Evolutionary conservation across 1,140 invertebrate genomes (phyloP), one percentile per base, ranked within the genome.

Genomic region (Bombus turneri): DNA sequence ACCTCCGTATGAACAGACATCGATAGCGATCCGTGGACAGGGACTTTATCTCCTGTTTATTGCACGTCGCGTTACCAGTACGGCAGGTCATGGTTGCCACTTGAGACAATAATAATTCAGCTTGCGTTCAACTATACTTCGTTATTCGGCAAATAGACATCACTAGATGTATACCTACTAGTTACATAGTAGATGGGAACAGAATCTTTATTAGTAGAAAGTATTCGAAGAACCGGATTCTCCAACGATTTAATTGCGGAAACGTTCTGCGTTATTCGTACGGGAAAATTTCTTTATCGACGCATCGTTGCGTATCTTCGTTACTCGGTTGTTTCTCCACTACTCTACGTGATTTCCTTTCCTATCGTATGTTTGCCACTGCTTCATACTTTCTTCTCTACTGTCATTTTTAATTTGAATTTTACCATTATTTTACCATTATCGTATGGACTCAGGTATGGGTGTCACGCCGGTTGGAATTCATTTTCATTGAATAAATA

Each of bases 201-300:
- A 88, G 91, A 93, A 93, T 93, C 86, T 83, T 94, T 93, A 94
- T 92, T 92, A 91, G 90, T 94, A 94, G 93, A 95, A 94, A 95
- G 93, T 93, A 91, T 82, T 85, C 88, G 85, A 90, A 86, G 80
- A 79, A 91, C 87, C 87, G 81, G 87, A 92, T 92, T 93, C 91
- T 91, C 88, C 85, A 68, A 87, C 86, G 76, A 84, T 88, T 89
- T 88, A 90, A 91, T 92, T 89, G 88, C 91, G 88, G 85, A 90
- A 88, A 90, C 80, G 85, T 88, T 78, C 78, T 81, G 87, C 73
- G 69, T n/a, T 85, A 78, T 88, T 68, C 47, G 47, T 53, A 53
- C 18, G 47, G 47, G 47, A 53, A 53, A 53, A 22, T 22, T 53
- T 53, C 47, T 53, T 53, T 53, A 53, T 53, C 47, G 47, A 53